phyloP scores from a whole-genome alignment of 2,888 invertebrate species.

The Drosophila neotestacea region DNA sequence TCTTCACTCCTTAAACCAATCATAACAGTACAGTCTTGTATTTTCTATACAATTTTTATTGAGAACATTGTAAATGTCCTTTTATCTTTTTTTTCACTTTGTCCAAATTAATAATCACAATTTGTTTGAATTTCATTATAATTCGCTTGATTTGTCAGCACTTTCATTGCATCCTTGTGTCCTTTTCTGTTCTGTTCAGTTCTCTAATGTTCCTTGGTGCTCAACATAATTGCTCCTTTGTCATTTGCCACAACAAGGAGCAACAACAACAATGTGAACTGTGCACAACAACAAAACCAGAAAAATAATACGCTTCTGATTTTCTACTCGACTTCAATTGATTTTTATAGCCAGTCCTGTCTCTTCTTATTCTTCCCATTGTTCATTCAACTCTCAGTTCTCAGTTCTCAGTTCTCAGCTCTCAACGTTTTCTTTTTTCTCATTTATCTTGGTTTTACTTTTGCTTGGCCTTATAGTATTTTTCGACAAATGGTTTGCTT shows the following conservation, averaged over 20 bases:
- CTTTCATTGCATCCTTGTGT: constrained; percentile 39
- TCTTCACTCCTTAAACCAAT: constrained; percentile 6
- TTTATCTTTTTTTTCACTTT: constrained; percentile 23
- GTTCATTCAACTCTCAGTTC: constrained; percentile 27
- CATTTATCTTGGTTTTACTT: constrained; percentile 59
- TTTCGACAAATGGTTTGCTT: constrained; percentile 75
- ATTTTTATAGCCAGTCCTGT: constrained; percentile 62
- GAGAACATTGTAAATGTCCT: constrained; percentile 13
- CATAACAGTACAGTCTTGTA: constrained; percentile 26
- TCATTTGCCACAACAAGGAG: constrained; percentile 69
- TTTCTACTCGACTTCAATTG: constrained; percentile 79
- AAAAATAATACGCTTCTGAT: constrained; percentile 72
- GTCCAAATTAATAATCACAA: constrained; percentile 62
- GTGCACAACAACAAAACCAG: constrained; percentile 28
- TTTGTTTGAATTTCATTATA: constrained; percentile 63
- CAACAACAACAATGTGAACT: constrained; percentile 11
- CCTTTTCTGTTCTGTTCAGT: constrained; percentile 7
- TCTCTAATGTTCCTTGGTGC: constrained; percentile 24
- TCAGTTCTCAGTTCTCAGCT: constrained; percentile 28
- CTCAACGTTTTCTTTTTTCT: constrained; percentile 16
- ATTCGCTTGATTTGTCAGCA: constrained; percentile 65
- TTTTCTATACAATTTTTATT: constrained; percentile 39
- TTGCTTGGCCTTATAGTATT: constrained; percentile 45
- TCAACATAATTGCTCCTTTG: constrained; percentile 74
- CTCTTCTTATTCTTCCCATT: constrained; percentile 12